Percentiles rank a stretch among this genome's conserved stretches.
These are phyloP conservation scores for Arrhopalites spinosus DNA, from an alignment of 2,888 invertebrate genomes.

Conservation along the genomic window DNA sequence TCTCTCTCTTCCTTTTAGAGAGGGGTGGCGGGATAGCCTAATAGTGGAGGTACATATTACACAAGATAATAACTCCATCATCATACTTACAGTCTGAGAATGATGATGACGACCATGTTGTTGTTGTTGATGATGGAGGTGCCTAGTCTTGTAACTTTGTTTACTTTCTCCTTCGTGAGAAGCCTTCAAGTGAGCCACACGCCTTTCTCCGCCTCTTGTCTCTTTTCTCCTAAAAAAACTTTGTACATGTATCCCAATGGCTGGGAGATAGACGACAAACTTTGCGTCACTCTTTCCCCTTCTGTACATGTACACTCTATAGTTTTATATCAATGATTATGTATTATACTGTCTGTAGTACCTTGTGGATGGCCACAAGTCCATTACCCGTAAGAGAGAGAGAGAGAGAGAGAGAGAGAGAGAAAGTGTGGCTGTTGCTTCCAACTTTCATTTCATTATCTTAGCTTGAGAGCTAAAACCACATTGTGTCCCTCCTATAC, in stretches of 20 bases:
- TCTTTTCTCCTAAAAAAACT: not conserved
- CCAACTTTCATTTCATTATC: not conserved
- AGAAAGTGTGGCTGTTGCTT: not conserved
- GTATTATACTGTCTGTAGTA: not conserved
- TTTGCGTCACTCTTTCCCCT: conserved; percentile 19
- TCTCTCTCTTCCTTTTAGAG: not conserved
- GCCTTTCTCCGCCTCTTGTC: not conserved
- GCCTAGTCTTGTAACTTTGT: not conserved
- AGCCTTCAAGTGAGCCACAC: no score
- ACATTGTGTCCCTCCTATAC: not conserved
- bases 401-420: not conserved
- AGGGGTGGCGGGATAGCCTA: no score
- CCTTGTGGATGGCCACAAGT: not conserved
- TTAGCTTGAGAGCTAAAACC: no score
- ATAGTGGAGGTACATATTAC: no score
- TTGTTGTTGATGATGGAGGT: not conserved
- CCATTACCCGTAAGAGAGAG: not conserved
- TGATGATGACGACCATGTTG: not conserved
- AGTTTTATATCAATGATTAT: not conserved
- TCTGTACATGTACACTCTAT: not conserved
- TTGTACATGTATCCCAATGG: no score
- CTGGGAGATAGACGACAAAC: no score
- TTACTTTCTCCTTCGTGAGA: not conserved
- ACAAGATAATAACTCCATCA: no score
- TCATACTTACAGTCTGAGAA: not conserved